Evolutionary conservation across 2,888 invertebrate species (phyloP).

Genomic region (Chloromyia formosa): DNA sequence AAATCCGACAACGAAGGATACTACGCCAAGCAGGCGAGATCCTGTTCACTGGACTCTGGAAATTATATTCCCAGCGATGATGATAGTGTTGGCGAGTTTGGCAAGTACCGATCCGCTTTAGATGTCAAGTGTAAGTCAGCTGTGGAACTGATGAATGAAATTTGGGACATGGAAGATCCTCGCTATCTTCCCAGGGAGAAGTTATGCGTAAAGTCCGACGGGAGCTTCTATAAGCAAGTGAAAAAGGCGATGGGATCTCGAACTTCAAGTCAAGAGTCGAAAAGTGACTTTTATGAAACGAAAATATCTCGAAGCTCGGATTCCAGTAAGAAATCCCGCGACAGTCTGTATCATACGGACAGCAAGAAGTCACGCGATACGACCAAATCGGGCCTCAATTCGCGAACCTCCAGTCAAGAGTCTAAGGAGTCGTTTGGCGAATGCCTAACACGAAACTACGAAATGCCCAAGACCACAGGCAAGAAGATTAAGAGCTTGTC

Average conservation of each 20-base stretch:
- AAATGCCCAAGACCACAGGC: constrained; percentile 65
- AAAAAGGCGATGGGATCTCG: constrained; percentile 72
- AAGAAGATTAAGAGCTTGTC: constrained; percentile 60
- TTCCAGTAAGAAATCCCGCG: constrained; percentile 72
- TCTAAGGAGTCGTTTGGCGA: constrained; percentile 64
- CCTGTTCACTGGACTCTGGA: constrained; percentile 79
- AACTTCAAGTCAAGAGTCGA: constrained; percentile 76
- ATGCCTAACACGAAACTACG: constrained; percentile 64
- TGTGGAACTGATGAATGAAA: constrained; percentile 76
- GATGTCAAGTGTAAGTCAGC: constrained; percentile 74
- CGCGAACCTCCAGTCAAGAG: constrained; percentile 75
- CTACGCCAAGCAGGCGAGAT: constrained; percentile 66
- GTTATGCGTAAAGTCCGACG: constrained; percentile 76
- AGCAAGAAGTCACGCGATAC: constrained; percentile 74
- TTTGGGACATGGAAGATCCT: constrained; percentile 82
- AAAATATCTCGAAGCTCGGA: constrained; percentile 74
- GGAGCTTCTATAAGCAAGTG: constrained; percentile 76
- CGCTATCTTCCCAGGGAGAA: constrained; percentile 77
- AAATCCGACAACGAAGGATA: constrained; percentile 70
- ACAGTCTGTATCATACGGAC: constrained; percentile 72
- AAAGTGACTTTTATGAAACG: constrained; percentile 74
- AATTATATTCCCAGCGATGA: constrained; percentile 80
- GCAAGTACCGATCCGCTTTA: constrained; percentile 68
- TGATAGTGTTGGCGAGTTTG: constrained; percentile 70
- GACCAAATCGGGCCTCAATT: constrained; percentile 68